Evolutionary conservation across 1,140 invertebrate genomes (phyloP), one percentile per base, ranked within the genome.

Genomic region (Sinella curviseta): DNA sequence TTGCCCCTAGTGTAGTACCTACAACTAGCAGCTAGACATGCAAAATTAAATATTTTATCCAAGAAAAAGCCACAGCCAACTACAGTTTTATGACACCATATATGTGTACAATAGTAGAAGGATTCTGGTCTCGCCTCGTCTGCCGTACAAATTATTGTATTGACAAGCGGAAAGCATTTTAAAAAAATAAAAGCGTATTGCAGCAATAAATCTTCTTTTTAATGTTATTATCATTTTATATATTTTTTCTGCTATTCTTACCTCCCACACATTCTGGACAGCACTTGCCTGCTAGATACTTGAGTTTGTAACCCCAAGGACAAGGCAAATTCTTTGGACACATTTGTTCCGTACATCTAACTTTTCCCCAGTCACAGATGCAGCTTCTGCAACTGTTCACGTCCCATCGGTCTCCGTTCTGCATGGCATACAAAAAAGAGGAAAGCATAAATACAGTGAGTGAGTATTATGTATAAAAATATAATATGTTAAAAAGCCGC

Each of bases 381-480:
- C 95, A 98, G 20, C 92, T 92, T 81, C 94, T 94, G 86, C 96
- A 98, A 16, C 92, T 90, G 85, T 96, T 94, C 84, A 94, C 88
- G 84, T 92, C 90, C 95, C 95, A 97, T 34, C 90, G 90, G 85
- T 95, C 92, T 84, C 94, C 95, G 88, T 95, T 92, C 93, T 95
- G 88, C 84, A 81, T 78, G 34, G n/a, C n/a, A n/a, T n/a, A n/a
- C n/a, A n/a, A n/a, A n/a, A n/a, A 74, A 78, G n/a, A 74, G 20
- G 36, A 26, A 65, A 28, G 33, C 48, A 55, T 55, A 67, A 31
- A 34, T 36, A 24, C 8, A n/a, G n/a, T n/a, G n/a, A n/a, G n/a
- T n/a, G n/a, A n/a, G 24, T 20, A 36, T 75, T n/a, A n/a, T n/a
- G n/a, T n/a, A n/a, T n/a, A 28, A 26, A 65, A 65, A 65, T 17